phyloP scores from a whole-genome alignment of 2,888 invertebrate genomes.

The Himalopsyche anomala region DNA sequence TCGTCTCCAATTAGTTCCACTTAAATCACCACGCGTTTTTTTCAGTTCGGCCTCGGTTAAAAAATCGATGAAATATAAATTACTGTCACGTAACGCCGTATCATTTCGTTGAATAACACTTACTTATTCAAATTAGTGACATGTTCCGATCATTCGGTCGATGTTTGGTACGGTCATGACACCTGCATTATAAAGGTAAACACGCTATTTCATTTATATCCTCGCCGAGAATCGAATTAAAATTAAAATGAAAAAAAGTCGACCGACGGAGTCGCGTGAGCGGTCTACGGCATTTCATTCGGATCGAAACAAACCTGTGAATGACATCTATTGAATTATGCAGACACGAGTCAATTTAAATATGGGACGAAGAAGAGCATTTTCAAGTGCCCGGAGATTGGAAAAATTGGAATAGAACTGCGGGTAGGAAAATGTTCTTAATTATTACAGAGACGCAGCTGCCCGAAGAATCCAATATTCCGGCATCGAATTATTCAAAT shows the following conservation, averaged over 20 bases:
- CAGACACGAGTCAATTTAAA: slow-evolving; percentile 66
- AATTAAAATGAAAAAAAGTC: slow-evolving; percentile 55
- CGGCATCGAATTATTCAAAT: slow-evolving; percentile 64
- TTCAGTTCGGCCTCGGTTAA: slow-evolving; percentile 33
- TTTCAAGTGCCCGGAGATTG: slow-evolving; percentile 54
- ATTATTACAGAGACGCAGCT: slow-evolving; percentile 64
- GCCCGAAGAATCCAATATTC: slow-evolving; percentile 64
- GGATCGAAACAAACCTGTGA: slow-evolving; percentile 73
- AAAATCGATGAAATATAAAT: slow-evolving; percentile 56
- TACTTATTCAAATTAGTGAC: slow-evolving; percentile 59
- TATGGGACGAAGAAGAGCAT: slow-evolving; percentile 61
- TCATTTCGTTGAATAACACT: slow-evolving; percentile 52
- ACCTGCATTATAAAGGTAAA: slow-evolving; percentile 57
- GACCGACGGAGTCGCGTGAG: slow-evolving; percentile 54
- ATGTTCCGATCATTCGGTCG: slow-evolving; percentile 50
- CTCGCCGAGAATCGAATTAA: slow-evolving; percentile 55
- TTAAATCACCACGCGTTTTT: slow-evolving; percentile 45
- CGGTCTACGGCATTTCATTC: slow-evolving; percentile 50
- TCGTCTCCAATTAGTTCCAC: slow-evolving; percentile 51
- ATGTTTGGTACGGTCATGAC: slow-evolving; percentile 52
- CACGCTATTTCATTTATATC: slow-evolving; percentile 56
- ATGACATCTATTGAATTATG: slow-evolving; percentile 66
- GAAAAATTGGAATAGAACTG: slow-evolving; percentile 59
- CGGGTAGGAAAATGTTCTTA: slow-evolving; percentile 64
- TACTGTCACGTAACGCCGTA: slow-evolving; percentile 41